Base-by-base conservation (phyloP, 1,140 invertebrate genomes). In the Holcopasites calliopsidis region DNA sequence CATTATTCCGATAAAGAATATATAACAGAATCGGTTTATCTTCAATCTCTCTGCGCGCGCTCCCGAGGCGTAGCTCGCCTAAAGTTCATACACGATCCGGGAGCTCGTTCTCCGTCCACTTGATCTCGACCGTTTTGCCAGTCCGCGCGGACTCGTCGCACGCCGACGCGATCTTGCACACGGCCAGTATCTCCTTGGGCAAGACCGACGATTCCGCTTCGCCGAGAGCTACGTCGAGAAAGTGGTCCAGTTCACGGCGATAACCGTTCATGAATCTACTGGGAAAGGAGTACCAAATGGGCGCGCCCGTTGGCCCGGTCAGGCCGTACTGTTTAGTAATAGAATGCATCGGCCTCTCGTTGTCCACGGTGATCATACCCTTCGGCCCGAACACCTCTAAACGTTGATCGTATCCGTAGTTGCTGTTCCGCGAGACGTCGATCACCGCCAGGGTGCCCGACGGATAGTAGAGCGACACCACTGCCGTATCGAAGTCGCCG, bases 351-450 rank as follows among this genome's bases (percentile, higher is more conserved):
- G 94, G 93, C 47, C 91, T 92, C 77, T 94, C 92, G 79, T 95
- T 94, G 44, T 92, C 91, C 8, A 92, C 92, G 26, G 90, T 91
- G 0, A 95, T 83, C 92, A 94, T 93, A 16, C 94, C 94, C 85
- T 92, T 92, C 0, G 92, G 89, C 62, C 94, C 94, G 69, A 94
- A 94, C 49, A 94, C 94, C 88, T 96, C 95, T 0, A 95, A 80
- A 70, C 95, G 91, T 84, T 96, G 95, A 77, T 96, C 95, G 75
- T 96, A 96, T 2, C 95, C 95, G 76, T 94, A 95, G 2, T 85
- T 83, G 18, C 93, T 93, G 84, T 92, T 92, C 18, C 95, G 90
- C 38, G 94, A 95, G 38, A 95, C 91, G 82, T 96, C 95, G 40
- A 95, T 93, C 28, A 93, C 89, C 1, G 92, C 94, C 11, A 95